These are phyloP conservation scores for Halichoeres trimaculatus DNA, from an alignment of 2,113 vertebrate species.

Conservation along the genomic window DNA sequence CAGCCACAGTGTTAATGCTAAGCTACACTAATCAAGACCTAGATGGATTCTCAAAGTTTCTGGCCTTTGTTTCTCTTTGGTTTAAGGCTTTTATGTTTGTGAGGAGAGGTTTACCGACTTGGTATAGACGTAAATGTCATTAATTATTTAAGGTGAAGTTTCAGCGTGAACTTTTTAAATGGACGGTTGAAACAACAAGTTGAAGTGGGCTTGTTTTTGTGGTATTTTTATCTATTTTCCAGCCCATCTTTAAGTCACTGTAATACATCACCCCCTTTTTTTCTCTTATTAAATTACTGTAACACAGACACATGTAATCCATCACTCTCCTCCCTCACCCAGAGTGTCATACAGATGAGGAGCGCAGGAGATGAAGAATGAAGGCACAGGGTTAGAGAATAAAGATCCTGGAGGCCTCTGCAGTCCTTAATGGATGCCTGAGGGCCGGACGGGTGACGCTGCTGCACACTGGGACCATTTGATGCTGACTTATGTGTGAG, in stretches of 20 bases:
- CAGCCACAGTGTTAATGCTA: too few species aligned
- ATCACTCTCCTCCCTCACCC: slow-evolving; percentile 26
- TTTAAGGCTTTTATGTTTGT: too few species aligned
- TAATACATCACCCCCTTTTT: slow-evolving; percentile 13
- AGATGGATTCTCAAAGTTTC: too few species aligned
- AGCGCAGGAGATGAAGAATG: slow-evolving; percentile 40
- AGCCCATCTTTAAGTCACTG: not conserved
- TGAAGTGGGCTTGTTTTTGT: not conserved
- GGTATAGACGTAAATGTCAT: not conserved
- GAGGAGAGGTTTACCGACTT: not conserved
- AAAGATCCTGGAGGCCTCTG: slow-evolving; percentile 31
- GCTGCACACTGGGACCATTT: slow-evolving; percentile 41
- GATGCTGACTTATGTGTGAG: slow-evolving; percentile 43
- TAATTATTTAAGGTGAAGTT: not conserved
- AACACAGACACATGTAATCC: slow-evolving; percentile 16
- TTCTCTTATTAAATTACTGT: slow-evolving; percentile 24
- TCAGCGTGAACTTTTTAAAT: too few species aligned
- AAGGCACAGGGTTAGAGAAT: slow-evolving; percentile 31
- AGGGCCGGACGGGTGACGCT: slow-evolving; percentile 11
- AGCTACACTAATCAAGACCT: not conserved
- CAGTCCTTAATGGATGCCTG: slow-evolving; percentile 39
- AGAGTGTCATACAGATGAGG: slow-evolving; percentile 24
- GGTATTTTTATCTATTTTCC: not conserved
- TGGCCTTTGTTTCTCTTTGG: too few species aligned
- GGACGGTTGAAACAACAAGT: not conserved